These are phyloP conservation scores for Macropodus opercularis DNA, from an alignment of 2,797 vertebrate genomes.

Conservation along the genomic window DNA sequence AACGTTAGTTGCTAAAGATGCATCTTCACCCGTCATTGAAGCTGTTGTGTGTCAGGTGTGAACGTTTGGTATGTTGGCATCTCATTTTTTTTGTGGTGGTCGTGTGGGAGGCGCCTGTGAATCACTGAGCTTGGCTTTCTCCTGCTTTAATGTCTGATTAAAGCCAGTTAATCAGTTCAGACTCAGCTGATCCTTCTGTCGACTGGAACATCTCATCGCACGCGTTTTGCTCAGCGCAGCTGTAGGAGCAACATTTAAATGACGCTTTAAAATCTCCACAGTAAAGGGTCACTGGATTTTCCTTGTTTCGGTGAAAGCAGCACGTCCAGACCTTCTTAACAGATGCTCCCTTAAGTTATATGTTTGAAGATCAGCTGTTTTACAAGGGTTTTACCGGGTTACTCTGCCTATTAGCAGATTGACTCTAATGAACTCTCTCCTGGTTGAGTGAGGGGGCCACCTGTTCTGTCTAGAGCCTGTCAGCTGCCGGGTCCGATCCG, in stretches of 20 bases:
- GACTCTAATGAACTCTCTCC: constrained; percentile 40
- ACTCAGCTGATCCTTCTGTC: constrained; percentile 24
- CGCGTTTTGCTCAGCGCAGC: too few relatives aligned
- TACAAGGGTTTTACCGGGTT: constrained; percentile 1
- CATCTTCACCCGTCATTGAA: neutral
- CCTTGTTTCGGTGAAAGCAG: neutral
- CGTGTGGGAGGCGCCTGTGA: constrained; percentile 14
- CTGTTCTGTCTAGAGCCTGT: constrained; percentile 45
- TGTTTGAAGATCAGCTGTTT: too few relatives aligned
- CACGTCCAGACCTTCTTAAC: neutral
- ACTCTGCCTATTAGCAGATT: constrained; percentile 29
- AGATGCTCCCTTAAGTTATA: too few relatives aligned
- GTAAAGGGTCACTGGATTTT: too few relatives aligned
- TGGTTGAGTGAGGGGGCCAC: constrained; percentile 45
- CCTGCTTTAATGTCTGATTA: constrained; percentile 18
- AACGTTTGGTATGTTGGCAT: too few relatives aligned
- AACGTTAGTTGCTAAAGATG: too few relatives aligned
- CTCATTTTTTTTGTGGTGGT: neutral
- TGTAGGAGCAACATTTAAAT: too few relatives aligned
- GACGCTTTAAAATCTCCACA: too few relatives aligned
- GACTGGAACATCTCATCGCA: constrained; percentile 18
- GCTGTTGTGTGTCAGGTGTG: neutral
- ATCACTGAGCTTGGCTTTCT: neutral
- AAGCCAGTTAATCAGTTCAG: constrained; percentile 33
- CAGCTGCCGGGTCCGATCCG: neutral